Evolutionary conservation across 2,113 vertebrate genomes (phyloP).

Genomic region (Colossoma macropomum): DNA sequence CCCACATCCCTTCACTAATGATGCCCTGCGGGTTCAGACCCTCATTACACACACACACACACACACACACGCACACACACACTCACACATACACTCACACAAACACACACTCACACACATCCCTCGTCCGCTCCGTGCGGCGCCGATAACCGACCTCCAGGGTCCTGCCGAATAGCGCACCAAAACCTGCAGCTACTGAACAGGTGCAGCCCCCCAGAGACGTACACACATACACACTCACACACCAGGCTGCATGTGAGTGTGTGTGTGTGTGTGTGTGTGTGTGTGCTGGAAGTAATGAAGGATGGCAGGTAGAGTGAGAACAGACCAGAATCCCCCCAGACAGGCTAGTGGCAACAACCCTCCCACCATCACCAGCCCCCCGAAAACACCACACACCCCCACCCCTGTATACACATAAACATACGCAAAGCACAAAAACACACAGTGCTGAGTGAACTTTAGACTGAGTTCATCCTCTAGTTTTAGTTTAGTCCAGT

Average conservation of each 20-base stretch:
- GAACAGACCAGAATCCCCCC: conserved; percentile 55
- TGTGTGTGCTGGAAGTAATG: conserved; percentile 84
- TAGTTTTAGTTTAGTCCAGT: too few relatives aligned
- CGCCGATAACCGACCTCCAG: conserved; percentile 67
- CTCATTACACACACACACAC: conserved; percentile 70
- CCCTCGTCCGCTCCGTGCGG: conserved; percentile 44
- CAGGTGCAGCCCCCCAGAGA: conserved; percentile 82
- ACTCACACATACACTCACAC: conserved; percentile 42
- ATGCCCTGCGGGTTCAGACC: conserved; percentile 77
- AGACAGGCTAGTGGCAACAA: conserved; percentile 73
- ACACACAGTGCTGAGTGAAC: neutral
- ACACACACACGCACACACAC: conserved; percentile 45
- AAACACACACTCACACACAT: conserved; percentile 36
- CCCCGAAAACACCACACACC: conserved; percentile 54
- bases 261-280: conserved; percentile 37
- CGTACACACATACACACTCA: conserved; percentile 56
- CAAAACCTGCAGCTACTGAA: conserved; percentile 69
- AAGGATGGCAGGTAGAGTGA: conserved; percentile 84
- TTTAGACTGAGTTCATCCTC: neutral
- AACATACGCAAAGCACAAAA: neutral
- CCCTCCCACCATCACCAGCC: conserved; percentile 50
- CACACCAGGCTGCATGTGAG: conserved; percentile 24
- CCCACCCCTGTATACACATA: neutral
- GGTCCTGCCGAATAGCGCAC: conserved; percentile 63
- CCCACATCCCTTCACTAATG: conserved; percentile 81